Evolutionary conservation across 2,113 vertebrate species (phyloP).

Genomic region (Callipepla squamata): DNA sequence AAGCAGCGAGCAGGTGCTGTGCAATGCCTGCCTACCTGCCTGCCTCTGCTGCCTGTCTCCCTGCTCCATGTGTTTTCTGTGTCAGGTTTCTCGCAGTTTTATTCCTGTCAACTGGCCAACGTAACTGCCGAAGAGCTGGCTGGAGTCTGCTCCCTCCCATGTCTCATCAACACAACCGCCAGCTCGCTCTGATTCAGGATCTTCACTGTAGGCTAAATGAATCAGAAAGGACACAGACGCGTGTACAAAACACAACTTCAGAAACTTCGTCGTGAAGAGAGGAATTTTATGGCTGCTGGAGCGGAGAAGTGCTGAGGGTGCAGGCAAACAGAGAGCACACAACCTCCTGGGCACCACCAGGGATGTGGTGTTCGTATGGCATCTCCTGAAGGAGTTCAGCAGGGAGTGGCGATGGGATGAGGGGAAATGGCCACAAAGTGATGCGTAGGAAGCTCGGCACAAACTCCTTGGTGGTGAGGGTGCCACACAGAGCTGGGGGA

Average conservation of each 20-base stretch:
- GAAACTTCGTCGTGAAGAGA: slow-evolving; percentile 5
- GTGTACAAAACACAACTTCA: slow-evolving; percentile 42
- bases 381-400: neutral
- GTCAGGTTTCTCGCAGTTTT: slow-evolving; percentile 30
- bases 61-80: neutral
- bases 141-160: slow-evolving; percentile 40
- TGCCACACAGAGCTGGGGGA: too few species aligned
- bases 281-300: slow-evolving; percentile 1
- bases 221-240: slow-evolving; percentile 49
- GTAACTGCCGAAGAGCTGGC: slow-evolving; percentile 43
- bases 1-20: neutral
- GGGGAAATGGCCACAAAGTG: too few species aligned
- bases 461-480: too few species aligned
- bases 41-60: slow-evolving; percentile 40
- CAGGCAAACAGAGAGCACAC: neutral
- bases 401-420: too few species aligned
- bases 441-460: too few species aligned
- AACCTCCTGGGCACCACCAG: neutral
- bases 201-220: slow-evolving; percentile 67
- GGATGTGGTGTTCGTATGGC: neutral
- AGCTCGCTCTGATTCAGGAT: slow-evolving; percentile 65
- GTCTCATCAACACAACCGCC: slow-evolving; percentile 68
- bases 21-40: slow-evolving; percentile 54
- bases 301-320: slow-evolving; percentile 1
- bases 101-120: slow-evolving; percentile 48